Evolutionary conservation across 2,888 invertebrate species (phyloP), one percentile per base, ranked within the genome.

Genomic region (Belgica antarctica): DNA sequence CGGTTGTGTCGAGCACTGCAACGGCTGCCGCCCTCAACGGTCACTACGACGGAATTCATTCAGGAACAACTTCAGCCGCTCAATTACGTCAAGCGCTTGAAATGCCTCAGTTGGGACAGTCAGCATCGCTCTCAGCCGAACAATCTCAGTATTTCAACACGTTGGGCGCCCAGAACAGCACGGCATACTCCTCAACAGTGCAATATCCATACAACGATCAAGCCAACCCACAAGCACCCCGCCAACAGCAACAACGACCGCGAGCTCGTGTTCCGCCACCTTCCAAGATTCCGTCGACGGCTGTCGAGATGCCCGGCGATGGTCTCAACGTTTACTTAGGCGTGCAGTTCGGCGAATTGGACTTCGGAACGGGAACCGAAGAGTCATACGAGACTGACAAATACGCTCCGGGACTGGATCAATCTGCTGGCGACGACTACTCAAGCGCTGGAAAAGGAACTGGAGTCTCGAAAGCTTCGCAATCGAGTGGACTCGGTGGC

Each of bases 271-370:
- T 92, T 71, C 92, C 92, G 22, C 92, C 92, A 27, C 92, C 92
- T 4, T 92, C 92, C 46, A 93, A 91, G 89, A 97, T 97, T 76
- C 96, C 96, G 47, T 85, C 92, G 68, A 89, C 89, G 71, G 96
- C 96, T 22, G 96, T 97, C 41, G 96, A 96, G 82, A 96, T 96
- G 96, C 96, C 96, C 0, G 95, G 92, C 72, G 94, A 94, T 75
- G 83, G 89, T 71, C 82, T 87, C 12, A 86, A 86, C 72, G 87
- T 86, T 73, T 88, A 89, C 79, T 84, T 96, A 74, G 96, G 96
- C 82, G 94, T 96, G 73, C 95, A 96, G 82, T 96, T 96, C 81
- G 95, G 95, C 31, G 94, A 89, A 1, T 83, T 95, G 74, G 94
- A 94, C 75, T 86, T 88, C 75, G 86, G 87, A 72, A 82, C 82